phyloP scores from a whole-genome alignment of 2,797 vertebrate species.

The Bradypus variegatus region DNA sequence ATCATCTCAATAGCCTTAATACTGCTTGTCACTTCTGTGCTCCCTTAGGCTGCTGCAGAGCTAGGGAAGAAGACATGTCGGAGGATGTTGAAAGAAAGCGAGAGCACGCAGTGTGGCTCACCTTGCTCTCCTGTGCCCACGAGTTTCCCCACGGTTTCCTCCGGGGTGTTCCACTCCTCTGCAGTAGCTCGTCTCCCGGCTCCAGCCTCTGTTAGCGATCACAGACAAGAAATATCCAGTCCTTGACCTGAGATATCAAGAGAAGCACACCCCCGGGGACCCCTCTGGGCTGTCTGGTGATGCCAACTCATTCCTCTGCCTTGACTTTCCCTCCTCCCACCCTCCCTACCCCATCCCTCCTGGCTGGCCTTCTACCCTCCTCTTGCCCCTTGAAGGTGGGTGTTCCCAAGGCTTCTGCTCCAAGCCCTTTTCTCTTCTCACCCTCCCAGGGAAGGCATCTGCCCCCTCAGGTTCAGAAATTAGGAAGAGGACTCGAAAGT shows the following conservation, averaged over 20 bases:
- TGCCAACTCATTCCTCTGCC: neutral
- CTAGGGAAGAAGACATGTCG: neutral
- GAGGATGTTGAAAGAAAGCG: neutral
- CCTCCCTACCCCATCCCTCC: neutral
- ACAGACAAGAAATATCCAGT: neutral
- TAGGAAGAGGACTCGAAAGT: neutral
- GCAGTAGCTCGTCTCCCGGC: neutral
- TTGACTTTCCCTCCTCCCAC: neutral
- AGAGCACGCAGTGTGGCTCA: fast-evolving
- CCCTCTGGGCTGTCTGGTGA: neutral
- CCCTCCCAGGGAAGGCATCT: neutral
- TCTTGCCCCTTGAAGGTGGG: neutral
- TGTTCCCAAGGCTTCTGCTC: neutral
- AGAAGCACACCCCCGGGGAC: no score
- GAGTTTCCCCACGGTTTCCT: neutral
- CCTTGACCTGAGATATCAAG: neutral
- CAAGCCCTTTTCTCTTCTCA: neutral
- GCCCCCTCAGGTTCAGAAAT: neutral
- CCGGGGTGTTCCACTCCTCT: neutral
- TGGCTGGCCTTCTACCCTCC: neutral
- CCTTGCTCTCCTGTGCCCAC: neutral
- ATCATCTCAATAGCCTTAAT: neutral
- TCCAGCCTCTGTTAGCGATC: neutral
- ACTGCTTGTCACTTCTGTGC: neutral
- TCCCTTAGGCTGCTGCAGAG: neutral